Evolutionary conservation across 2,113 vertebrate species (phyloP).

Genomic region (Pongo abelii): DNA sequence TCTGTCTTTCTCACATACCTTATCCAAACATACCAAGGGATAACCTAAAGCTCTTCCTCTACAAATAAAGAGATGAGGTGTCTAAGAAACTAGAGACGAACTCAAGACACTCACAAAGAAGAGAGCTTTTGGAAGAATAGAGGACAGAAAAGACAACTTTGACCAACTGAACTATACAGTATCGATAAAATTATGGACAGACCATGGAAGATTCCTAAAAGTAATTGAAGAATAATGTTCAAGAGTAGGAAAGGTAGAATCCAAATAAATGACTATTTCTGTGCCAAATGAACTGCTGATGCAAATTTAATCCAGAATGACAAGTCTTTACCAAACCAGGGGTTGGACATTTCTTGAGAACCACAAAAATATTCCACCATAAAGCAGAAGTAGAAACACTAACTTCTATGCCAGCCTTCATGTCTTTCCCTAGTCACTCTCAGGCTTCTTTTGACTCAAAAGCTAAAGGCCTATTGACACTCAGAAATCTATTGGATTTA

Average conservation of each 20-base stretch:
- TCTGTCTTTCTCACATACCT: neutral
- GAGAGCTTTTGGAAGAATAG: neutral
- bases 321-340: neutral
- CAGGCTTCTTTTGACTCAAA: neutral
- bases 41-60: constrained; percentile 23
- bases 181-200: neutral
- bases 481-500: neutral
- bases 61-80: neutral
- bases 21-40: neutral
- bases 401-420: neutral
- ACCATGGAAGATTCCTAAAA: neutral
- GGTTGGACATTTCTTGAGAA: constrained; percentile 15
- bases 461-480: neutral
- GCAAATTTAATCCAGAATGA: neutral
- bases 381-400: neutral
- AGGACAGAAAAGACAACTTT: neutral
- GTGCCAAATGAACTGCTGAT: neutral
- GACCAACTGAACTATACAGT: neutral
- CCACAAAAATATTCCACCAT: constrained; percentile 13
- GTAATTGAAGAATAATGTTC: neutral
- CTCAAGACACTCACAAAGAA: neutral
- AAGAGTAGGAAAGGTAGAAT: neutral
- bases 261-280: neutral
- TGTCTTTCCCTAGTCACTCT: neutral
- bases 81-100: neutral